phyloP scores from a whole-genome alignment of 92 coral and sea anemone species.

The Heliopora coerulea region DNA sequence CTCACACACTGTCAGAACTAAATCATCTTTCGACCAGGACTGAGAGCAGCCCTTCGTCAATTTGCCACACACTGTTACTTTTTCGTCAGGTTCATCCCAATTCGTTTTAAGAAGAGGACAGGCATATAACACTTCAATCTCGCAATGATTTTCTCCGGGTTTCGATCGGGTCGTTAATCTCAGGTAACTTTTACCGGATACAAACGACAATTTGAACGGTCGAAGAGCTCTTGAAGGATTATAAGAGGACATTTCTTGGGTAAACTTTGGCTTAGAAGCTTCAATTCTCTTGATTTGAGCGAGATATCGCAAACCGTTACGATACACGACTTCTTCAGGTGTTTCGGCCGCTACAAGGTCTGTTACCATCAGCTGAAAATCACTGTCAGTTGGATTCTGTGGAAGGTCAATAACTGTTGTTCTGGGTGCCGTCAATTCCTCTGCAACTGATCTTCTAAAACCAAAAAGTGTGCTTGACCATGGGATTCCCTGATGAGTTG shows the following conservation, averaged over 20 bases:
- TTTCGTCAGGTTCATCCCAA: background rate
- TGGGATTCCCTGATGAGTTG: conserved; percentile 26
- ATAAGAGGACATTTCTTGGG: background rate
- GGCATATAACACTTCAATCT: conserved; percentile 10
- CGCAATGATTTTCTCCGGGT: background rate
- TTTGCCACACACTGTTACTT: conserved; percentile 10
- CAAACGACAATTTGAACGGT: conserved; percentile 19
- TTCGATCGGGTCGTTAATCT: background rate
- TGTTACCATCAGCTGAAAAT: conserved; percentile 37
- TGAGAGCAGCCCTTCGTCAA: background rate
- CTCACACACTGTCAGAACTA: conserved; percentile 1
- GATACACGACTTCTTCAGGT: conserved; percentile 57
- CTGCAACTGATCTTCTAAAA: conserved; percentile 59
- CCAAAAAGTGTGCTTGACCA: conserved; percentile 66
- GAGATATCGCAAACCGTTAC: conserved; percentile 55
- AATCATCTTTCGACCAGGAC: background rate
- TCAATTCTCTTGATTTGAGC: conserved; percentile 45
- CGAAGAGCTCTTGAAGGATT: background rate
- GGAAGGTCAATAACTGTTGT: conserved; percentile 52
- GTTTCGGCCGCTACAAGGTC: conserved; percentile 44
- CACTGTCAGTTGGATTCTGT: conserved; percentile 27
- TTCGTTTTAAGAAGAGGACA: background rate
- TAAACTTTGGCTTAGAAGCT: background rate
- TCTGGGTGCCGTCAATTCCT: conserved; percentile 47
- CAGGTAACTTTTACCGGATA: background rate